Base-by-base conservation (phyloP, 1,140 invertebrate genomes). In the Penaeus japonicus region DNA sequence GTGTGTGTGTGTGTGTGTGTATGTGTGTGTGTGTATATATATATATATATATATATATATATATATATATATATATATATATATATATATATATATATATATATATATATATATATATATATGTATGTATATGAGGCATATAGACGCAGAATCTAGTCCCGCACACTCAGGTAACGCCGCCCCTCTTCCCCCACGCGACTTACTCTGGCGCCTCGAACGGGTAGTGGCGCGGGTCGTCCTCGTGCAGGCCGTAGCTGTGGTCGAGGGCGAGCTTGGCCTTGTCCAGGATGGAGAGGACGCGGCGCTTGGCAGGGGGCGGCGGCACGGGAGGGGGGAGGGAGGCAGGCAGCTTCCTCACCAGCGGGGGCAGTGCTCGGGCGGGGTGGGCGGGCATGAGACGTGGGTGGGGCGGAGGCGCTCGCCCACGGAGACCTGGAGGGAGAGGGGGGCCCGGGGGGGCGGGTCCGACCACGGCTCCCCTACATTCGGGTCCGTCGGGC, bases 201-300 rank as follows among this genome's bases (percentile, higher is more conserved):
- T 92, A 93, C 65, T 92, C 92, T 59, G 89, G 85, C 53, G 90
- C 70, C 10, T 90, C 90, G 89, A 87, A 90, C 30, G 89, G 32
- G 73, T 89, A 86, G 84, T 89, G 81, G n/a, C 85, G 85, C 39
- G 55, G 85, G 59, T 89, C 89, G 55, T 90, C 89, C 22, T 85
- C 90, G 54, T 90, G 88, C 22, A 87, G 27, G 94, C 94, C 94
- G 89, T 96, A 96, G 84, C 94, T 95, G 91, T 96, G 94, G 92
- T 96, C 96, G 95, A 97, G 96, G 20, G 96, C 96, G 47, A 94
- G 94, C 84, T 96, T 93, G 0, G 96, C 96, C 83, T 96, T 94
- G 92, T 97, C 96, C 88, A 97, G 93, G 90, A 97, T 97, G 65
- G 96, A 96, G 92, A 96, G 94, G 1, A 96, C 96, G 92, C 96